These are phyloP conservation scores for Puntigrus tetrazona DNA, from an alignment of 2,113 vertebrate genomes.

Conservation along the genomic window DNA sequence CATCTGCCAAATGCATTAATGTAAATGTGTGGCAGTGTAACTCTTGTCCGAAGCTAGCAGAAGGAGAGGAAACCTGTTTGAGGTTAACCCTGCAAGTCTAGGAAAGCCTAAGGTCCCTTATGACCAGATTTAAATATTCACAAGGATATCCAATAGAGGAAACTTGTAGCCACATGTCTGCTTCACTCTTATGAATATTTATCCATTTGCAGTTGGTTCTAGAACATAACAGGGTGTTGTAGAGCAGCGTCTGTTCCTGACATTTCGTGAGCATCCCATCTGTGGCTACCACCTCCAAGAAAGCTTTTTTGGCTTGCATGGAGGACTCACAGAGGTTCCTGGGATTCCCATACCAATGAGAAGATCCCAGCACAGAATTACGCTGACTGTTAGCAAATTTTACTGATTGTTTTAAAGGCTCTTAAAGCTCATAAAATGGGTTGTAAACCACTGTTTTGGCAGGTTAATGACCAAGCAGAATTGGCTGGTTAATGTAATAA, in stretches of 20 bases:
- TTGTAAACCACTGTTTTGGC: conserved; percentile 69
- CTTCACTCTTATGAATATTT: conserved; percentile 52
- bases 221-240: conserved; percentile 55
- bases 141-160: conserved; percentile 41
- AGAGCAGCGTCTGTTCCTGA: conserved; percentile 51
- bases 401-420: conserved; percentile 66
- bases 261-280: conserved; percentile 48
- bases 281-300: conserved; percentile 38
- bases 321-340: conserved; percentile 44
- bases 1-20: conserved; percentile 17
- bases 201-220: conserved; percentile 48
- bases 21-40: background rate
- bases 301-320: background rate
- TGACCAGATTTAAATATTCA: conserved; percentile 54
- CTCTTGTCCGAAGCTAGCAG: background rate
- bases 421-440: conserved; percentile 66
- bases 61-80: conserved; percentile 34
- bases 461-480: conserved; percentile 61
- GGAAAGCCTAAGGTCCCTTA: conserved; percentile 40
- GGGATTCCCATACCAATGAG: conserved; percentile 57
- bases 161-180: conserved; percentile 47
- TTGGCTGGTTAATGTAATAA: conserved; percentile 47
- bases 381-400: conserved; percentile 51
- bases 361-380: conserved; percentile 45
- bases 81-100: conserved; percentile 27